Base-by-base conservation (phyloP, 2,888 invertebrate species). In the Lobophora halterata region DNA sequence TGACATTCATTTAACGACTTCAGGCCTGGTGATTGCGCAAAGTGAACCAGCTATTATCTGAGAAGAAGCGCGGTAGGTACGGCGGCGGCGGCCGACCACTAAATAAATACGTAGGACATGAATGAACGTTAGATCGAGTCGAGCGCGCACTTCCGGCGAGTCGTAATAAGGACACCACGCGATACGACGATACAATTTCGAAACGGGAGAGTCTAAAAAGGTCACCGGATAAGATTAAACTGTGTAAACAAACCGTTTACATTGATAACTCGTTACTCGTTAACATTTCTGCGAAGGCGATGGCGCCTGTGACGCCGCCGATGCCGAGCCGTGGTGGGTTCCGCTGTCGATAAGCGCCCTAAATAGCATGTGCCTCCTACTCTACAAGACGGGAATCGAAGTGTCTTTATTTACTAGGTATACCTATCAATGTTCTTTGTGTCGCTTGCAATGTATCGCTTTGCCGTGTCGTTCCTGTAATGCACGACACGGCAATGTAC, bases 161-260 rank as follows among this genome's bases (percentile, higher is more conserved):
- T 68, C 58, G 71, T 73, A 79, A 76, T 82, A 81, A 79, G 82
- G 79, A 78, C 80, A 73, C 67, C 67, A 69, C 65, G 69, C 75
- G 79, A 82, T 82, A 83, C 74, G 37, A 43, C 74, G 77, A 71
- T 85, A 83, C 75, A 75, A 82, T 83, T 85, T 85, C 80, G 79
- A 83, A 83, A 85, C 86, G 80, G 86, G 83, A 85, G 76, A 76
- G 74, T 78, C 72, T 81, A 86, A 87, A 80, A 81, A 83, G 87
- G 86, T 79, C 85, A 81, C 76, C 77, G 85, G 87, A 87, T 87
- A 87, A 86, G 86, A 87, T 86, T 86, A 85, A 74, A 81, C 83
- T 80, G 82, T 77, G 83, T 85, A 86, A 86, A 86, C 82, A 85
- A 80, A 81, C 81, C 79, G 83, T 81, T 81, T 80, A 82, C 79